These are phyloP conservation scores for Parapsyche elsis DNA, from an alignment of 1,140 invertebrate genomes.

Conservation along the genomic window DNA sequence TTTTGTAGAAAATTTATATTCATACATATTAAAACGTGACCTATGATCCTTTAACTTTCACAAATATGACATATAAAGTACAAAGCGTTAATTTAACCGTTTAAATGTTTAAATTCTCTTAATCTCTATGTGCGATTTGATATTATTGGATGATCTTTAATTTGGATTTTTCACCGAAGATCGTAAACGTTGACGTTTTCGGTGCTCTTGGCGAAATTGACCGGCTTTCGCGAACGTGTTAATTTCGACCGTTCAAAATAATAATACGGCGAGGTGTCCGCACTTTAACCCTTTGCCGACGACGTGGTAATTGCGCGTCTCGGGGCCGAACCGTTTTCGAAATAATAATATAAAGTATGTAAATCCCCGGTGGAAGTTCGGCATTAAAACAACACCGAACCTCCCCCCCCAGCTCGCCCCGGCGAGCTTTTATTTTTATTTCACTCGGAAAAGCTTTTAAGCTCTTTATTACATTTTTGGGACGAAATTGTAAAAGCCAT, in stretches of 20 bases:
- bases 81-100: too few species aligned
- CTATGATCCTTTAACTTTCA: too few species aligned
- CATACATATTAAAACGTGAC: neutral
- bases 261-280: neutral
- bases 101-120: too few species aligned
- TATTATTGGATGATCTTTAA: too few species aligned
- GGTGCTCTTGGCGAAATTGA: too few species aligned
- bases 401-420: neutral
- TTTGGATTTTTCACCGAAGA: too few species aligned
- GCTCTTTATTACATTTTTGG: slow-evolving; percentile 25
- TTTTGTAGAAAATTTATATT: slow-evolving; percentile 1
- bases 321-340: neutral
- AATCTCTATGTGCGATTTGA: too few species aligned
- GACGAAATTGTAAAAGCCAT: slow-evolving; percentile 26
- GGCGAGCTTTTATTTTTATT: slow-evolving; percentile 18
- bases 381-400: neutral
- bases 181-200: too few species aligned
- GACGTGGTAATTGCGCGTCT: neutral
- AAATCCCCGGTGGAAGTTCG: neutral
- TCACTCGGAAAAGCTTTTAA: slow-evolving; percentile 24
- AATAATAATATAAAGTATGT: slow-evolving; percentile 5
- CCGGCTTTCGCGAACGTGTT: too few species aligned
- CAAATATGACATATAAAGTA: too few species aligned
- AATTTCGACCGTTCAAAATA: too few species aligned
- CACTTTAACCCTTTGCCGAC: slow-evolving; percentile 7